A percentile compares a stretch with the other conserved stretches of the same genome.
Evolutionary conservation across 2,113 vertebrate genomes (phyloP).

Genomic region (Seriola aureovittata): DNA sequence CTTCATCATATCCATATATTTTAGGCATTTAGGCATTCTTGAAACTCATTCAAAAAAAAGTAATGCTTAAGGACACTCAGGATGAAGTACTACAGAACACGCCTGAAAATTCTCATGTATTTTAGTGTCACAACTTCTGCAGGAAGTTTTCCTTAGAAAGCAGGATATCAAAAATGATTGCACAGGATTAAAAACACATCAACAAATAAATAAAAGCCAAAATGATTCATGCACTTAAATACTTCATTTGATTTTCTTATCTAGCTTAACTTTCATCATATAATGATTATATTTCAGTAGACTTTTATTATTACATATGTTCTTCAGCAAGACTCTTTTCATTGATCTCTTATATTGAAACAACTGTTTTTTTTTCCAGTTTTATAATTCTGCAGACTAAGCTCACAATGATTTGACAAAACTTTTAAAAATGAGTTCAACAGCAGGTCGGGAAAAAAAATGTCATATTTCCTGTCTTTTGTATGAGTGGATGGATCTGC

Average conservation of each 20-base stretch:
- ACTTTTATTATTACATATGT: too few species aligned
- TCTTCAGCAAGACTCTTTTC: too few species aligned
- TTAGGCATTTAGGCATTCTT: neutral
- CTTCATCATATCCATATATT: constrained; percentile 11
- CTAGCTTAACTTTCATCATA: too few species aligned
- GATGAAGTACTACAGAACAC: neutral
- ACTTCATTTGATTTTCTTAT: too few species aligned
- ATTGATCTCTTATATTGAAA: neutral
- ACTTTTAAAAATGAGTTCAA: neutral
- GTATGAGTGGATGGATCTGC: neutral
- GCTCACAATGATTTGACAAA: neutral
- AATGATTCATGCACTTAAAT: too few species aligned
- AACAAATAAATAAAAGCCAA: neutral
- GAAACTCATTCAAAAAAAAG: neutral
- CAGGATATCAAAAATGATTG: neutral
- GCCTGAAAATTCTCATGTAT: neutral
- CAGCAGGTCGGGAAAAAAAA: neutral
- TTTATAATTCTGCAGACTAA: neutral
- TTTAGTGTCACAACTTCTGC: neutral
- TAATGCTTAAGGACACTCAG: neutral
- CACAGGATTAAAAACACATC: neutral
- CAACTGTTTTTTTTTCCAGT: neutral
- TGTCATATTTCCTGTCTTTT: neutral
- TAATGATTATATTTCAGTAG: too few species aligned
- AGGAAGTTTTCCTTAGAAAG: neutral